Conservation (phyloP, 2,113 vertebrate species). For the Caranx melampygus region DNA sequence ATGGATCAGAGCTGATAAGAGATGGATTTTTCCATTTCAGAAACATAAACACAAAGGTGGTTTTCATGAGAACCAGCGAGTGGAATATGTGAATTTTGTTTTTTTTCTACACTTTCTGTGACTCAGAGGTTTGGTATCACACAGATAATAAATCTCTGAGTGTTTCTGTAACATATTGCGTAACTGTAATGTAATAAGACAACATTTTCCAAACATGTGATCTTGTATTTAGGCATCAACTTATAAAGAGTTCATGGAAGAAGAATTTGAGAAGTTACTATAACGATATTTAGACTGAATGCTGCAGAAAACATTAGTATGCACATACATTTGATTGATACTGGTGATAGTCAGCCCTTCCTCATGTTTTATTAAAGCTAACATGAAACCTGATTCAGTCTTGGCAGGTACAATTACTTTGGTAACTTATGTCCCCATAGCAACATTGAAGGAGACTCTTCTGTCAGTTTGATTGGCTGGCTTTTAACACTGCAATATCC, state of each 20-base stretch:
- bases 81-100: constrained; percentile 59
- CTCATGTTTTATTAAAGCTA: no score
- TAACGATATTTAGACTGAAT: background rate
- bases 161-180: constrained; percentile 40
- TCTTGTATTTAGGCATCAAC: background rate
- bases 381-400: no score
- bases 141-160: constrained; percentile 18
- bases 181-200: constrained; percentile 24
- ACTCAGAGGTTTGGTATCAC: constrained; percentile 53
- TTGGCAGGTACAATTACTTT: no score
- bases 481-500: no score
- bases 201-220: background rate
- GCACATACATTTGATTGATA: background rate
- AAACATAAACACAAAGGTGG: constrained; percentile 61
- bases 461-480: no score
- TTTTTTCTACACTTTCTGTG: constrained; percentile 8
- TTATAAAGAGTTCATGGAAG: background rate
- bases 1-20: constrained; percentile 47
- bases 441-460: no score
- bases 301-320: background rate
- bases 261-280: background rate
- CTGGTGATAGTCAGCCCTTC: no score
- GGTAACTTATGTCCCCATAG: no score
- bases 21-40: constrained; percentile 68
- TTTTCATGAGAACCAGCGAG: constrained; percentile 50